phyloP scores from a whole-genome alignment of 2,113 vertebrate genomes.

The Pipra filicauda region DNA sequence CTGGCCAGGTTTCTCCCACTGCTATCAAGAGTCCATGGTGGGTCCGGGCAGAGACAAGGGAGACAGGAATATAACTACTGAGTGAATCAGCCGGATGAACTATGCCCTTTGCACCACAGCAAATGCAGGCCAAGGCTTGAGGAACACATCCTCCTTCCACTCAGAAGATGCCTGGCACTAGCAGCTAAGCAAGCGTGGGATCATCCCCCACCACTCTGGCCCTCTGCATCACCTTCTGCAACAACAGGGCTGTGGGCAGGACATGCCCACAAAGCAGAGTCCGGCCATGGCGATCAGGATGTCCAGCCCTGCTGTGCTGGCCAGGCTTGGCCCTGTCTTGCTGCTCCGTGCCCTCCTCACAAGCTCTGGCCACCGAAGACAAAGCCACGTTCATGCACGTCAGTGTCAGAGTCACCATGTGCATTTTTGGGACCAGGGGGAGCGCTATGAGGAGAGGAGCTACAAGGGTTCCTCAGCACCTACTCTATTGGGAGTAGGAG shows the following conservation, averaged over 20 bases:
- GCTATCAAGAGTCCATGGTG: background rate
- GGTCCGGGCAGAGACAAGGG: background rate
- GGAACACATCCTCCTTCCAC: background rate
- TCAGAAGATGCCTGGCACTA: background rate
- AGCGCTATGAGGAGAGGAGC: background rate
- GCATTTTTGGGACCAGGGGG: background rate
- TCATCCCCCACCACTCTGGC: background rate
- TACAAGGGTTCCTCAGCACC: background rate
- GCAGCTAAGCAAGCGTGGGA: background rate
- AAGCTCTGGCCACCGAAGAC: background rate
- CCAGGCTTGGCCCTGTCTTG: background rate
- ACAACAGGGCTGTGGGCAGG: background rate
- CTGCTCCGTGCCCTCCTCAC: background rate
- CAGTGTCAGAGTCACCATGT: conserved; percentile 42
- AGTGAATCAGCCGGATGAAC: background rate
- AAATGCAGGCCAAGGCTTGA: background rate
- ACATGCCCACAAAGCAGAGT: background rate
- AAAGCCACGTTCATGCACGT: conserved; percentile 12
- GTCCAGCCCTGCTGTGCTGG: background rate
- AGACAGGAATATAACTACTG: background rate
- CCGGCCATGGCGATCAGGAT: background rate
- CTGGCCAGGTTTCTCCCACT: conserved; percentile 48
- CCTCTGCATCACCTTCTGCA: background rate
- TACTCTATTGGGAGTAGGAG: background rate
- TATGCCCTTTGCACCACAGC: background rate